Percentiles rank a stretch among this genome's conserved stretches.
Conservation (phyloP, 37 sponge, comb jelly and placozoan species). For the Chondrilla cf. caribensis region DNA sequence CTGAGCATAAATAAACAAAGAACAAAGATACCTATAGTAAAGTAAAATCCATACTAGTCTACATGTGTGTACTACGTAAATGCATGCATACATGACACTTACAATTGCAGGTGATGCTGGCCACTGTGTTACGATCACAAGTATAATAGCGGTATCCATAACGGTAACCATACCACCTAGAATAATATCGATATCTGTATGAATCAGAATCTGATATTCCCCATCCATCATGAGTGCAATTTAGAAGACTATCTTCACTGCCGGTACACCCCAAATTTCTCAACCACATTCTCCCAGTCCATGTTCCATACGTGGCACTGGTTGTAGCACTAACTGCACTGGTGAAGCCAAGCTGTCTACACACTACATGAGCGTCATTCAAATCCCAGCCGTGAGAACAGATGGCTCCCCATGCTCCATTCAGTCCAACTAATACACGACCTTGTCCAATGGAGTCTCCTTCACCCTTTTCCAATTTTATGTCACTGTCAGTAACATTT, state of each 20-base stretch:
- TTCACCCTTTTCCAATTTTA: neutral
- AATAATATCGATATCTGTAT: no score
- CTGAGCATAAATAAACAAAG: no score
- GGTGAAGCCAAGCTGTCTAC: slow-evolving; percentile 1
- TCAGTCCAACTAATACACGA: neutral
- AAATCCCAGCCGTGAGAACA: neutral
- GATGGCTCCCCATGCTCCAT: neutral
- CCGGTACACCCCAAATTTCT: neutral
- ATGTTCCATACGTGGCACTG: neutral
- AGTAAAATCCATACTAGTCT: no score
- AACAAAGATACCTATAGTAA: no score
- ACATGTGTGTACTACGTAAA: no score
- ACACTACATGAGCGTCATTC: neutral
- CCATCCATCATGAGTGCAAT: neutral
- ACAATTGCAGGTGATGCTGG: neutral
- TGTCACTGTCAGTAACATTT: neutral
- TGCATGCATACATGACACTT: no score
- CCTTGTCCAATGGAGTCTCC: neutral
- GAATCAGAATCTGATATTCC: no score
- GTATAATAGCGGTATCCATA: no score
- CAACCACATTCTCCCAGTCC: neutral
- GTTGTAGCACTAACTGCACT: neutral
- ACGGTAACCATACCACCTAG: no score
- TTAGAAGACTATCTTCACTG: neutral
- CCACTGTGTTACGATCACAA: neutral